phyloP scores from a whole-genome alignment of 2,888 invertebrate species.

The Rambutsinella grinnellia region DNA sequence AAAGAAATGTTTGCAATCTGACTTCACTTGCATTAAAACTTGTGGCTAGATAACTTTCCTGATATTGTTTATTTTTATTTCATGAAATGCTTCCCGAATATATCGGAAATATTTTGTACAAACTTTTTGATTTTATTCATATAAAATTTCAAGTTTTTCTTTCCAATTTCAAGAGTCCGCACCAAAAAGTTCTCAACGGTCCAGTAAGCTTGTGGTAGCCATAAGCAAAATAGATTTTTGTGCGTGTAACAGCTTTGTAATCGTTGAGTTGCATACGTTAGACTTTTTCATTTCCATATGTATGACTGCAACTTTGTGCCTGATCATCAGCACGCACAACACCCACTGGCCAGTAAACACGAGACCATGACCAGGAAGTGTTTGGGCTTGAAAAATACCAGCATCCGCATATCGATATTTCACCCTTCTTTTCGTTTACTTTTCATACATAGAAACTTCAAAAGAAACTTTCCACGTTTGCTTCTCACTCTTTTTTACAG shows the following conservation, averaged over 20 bases:
- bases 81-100: too few relatives aligned
- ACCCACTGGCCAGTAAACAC: not conserved
- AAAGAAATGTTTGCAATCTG: too few relatives aligned
- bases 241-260: not conserved
- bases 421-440: not conserved
- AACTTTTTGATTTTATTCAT: not conserved
- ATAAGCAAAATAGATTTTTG: not conserved
- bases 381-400: not conserved
- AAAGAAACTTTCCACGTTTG: not conserved
- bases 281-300: conserved; percentile 23
- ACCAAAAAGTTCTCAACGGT: not conserved
- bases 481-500: not conserved
- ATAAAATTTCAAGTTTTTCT: too few relatives aligned
- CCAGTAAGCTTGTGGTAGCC: not conserved
- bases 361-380: conserved; percentile 11
- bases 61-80: too few relatives aligned
- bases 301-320: conserved; percentile 20
- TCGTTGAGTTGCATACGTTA: not conserved
- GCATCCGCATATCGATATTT: not conserved
- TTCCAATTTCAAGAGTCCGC: not conserved
- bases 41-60: too few relatives aligned
- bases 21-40: too few relatives aligned
- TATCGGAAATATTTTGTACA: too few relatives aligned
- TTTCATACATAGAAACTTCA: too few relatives aligned
- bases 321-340: not conserved